phyloP scores from a whole-genome alignment of 2,113 vertebrate genomes.

The Arenaria interpres region DNA sequence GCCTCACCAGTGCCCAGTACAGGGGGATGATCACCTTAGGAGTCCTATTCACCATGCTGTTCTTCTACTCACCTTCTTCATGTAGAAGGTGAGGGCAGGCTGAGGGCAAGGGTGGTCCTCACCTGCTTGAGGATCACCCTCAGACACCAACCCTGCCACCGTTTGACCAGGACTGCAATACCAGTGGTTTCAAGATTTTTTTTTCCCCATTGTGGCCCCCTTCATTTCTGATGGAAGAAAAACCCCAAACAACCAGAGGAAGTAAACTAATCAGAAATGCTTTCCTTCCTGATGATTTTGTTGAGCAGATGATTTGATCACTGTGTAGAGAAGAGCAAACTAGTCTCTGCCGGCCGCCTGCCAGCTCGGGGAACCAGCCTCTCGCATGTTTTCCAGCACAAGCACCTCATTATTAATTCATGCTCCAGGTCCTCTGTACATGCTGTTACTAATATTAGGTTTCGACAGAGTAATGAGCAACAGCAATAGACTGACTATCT shows the following conservation, averaged over 20 bases:
- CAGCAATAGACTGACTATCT: slow-evolving; percentile 72
- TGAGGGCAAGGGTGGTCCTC: not conserved
- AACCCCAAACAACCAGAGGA: not conserved
- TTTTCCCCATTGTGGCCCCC: not conserved
- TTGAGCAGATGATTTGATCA: slow-evolving; percentile 40
- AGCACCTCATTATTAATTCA: slow-evolving; percentile 81
- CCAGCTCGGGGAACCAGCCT: slow-evolving; percentile 65
- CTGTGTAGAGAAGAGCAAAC: slow-evolving; percentile 44
- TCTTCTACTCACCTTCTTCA: too few relatives aligned
- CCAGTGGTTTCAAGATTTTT: not conserved
- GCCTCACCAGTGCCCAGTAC: too few relatives aligned
- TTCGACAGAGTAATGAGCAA: slow-evolving; percentile 75
- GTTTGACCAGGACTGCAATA: not conserved
- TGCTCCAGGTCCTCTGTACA: slow-evolving; percentile 77
- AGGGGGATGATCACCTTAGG: too few relatives aligned
- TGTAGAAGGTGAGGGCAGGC: not conserved
- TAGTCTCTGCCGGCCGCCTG: slow-evolving; percentile 49
- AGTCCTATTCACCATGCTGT: too few relatives aligned
- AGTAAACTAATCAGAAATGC: slow-evolving; percentile 44
- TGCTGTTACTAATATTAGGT: slow-evolving; percentile 83
- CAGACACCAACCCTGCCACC: not conserved
- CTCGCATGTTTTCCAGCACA: slow-evolving; percentile 76
- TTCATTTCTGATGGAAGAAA: not conserved
- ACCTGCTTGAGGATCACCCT: not conserved
- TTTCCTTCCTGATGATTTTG: slow-evolving; percentile 50